Base-by-base conservation (phyloP, 35 echinoderm and acorn worm genomes). In the Nesometra sesokonis region DNA sequence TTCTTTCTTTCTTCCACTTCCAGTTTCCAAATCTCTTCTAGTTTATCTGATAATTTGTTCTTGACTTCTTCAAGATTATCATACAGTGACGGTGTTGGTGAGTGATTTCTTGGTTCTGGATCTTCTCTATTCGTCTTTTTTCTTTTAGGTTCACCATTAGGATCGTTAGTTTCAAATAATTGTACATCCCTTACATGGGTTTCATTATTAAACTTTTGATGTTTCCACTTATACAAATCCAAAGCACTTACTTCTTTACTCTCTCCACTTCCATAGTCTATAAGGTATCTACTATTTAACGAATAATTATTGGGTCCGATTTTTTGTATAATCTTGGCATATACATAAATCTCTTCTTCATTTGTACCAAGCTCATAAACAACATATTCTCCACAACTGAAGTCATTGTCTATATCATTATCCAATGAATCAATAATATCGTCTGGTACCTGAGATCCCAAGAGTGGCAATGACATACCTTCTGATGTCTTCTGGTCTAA, bases 241-340 rank as follows among this genome's bases (percentile, higher is more conserved):
- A 85, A 35, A 1, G 46, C 52, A 34, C 31, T 36, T 0, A 84
- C 47, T 3, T 39, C 37, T 2, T 85, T 84, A 31, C 23, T 0
- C 23, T 84, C 33, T 0, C 32, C 32, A 76, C 76, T 39, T 23
- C 88, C 88, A 77, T 47, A 77, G 35, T 90, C 82, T 11, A 90
- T 85, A 77, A 78, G 29, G 33, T 84, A 90, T 32, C 31, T 76
- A 15, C 77, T 33, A 3, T 84, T 77, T 32, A 67, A 36, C 5
- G 35, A 38, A 32, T 3, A n/a, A 29, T 78, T 37, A 37, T 37
- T 32, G 17, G 13, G n/a, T 5, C 8, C 0, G 43, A 77, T 46
- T 31, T 85, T 35, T 33, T 85, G 29, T 78, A 90, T 31, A 29
- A 90, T 83, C 32, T 33, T 80, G 39, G 89, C 89, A 90, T 78